Evolutionary conservation across 2,113 vertebrate genomes (phyloP), one percentile per base, ranked within the genome.

Genomic region (Myocastor coypus): DNA sequence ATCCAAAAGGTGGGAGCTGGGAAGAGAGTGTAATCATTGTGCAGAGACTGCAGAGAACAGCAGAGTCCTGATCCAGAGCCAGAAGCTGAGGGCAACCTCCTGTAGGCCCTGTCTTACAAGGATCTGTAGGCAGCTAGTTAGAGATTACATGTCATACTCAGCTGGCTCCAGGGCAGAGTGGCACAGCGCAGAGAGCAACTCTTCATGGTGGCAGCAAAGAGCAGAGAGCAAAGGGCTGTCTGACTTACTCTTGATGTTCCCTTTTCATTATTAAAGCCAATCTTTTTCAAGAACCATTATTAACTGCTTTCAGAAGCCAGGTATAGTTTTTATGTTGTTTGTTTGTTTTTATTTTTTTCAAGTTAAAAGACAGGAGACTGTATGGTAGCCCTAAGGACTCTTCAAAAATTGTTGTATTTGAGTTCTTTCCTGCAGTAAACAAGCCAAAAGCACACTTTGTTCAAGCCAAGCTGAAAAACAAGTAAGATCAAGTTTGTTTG

Each of bases 401-500:
- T 89, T 90, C 26, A 92, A 61, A 94, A 90, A 55, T 14, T 26
- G n/a, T 46, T 85, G 34, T 34, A 14, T 78, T 66, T 92, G n/a
- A 91, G 55, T 57, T 71, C 9, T 37, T 80, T 55, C 52, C 81
- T 63, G 32, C 55, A 34, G 82, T 34, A 75, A 59, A 68, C 7
- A 55, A 17, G 7, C 5, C 37, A 66, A 94, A 75, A 61, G 5
- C n/a, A 50, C 40, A 55, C 13, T 75, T 82, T 89, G 66, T n/a
- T 94, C 61, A 69, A 92, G 92, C 37, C 66, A 10, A 83, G 19
- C 64, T 87, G 22, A 40, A 40, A 88, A 91, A 73, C n/a, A 52
- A 46, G 9, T 8, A 75, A 90, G 30, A 81, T 93, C 68, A 90
- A 64, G 32, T 90, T 90, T 91, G 30, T 30, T 87, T 90, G 85